Evolutionary conservation across 2,113 vertebrate genomes (phyloP), one percentile per base, ranked within the genome.

Genomic region (Neolamprologus cancellatus): DNA sequence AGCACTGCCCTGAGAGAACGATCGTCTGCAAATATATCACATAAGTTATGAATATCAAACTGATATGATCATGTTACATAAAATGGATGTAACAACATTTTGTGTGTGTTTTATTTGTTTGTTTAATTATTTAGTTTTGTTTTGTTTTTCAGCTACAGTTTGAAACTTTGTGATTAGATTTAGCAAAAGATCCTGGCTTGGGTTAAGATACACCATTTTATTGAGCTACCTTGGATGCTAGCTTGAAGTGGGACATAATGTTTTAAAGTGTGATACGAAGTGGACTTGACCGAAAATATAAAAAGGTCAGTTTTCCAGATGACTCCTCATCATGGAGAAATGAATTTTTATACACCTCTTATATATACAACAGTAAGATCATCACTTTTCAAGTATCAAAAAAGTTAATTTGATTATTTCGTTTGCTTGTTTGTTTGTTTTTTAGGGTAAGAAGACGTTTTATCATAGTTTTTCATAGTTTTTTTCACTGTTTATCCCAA

Each of bases 191-290:
- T 8, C 54, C 1, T 28, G 54, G 4, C 54, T 55, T 55, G 13
- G 13, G 23, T 55, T 28, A 28, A 55, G 23, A 55, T 55, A 55
- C 54, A 28, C 23, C 23, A 55, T 55, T 55, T 55, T 55, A 55
- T 15, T 55, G 53, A 0, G 3, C 53, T 55, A 55, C 12, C 23
- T 55, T 14, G 53, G 7, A 55, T 55, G 53, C 0, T 5, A 55
- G 23, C 53, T 55, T 55, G 53, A 55, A 28, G 12, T 55, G 23
- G 23, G 23, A 55, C 23, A 55, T 2, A 28, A 55, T 28, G 13
- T 55, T 55, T 55, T 55, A 55, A 55, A 28, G 12, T 55, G 53
- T 55, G 23, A 28, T 1, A 55, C 12, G 1, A 55, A 25, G 23
- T 28, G 53, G 53, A 55, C 13, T 55, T 55, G 7, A 28, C 1